Evolutionary conservation across 2,888 invertebrate species (phyloP).

Genomic region (Drosophila meridiana): DNA sequence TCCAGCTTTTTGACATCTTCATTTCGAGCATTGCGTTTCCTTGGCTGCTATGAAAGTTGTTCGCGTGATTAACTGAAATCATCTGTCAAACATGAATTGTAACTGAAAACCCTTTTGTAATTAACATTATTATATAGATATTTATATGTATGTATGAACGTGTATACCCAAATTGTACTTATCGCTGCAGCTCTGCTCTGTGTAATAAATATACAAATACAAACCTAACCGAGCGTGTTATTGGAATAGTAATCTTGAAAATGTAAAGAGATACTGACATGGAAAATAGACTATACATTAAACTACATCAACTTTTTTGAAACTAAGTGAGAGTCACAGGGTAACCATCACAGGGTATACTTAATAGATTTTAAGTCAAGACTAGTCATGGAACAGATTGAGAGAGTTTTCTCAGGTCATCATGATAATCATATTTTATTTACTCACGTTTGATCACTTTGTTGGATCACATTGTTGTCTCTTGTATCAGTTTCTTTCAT

Average conservation of each 20-base stretch:
- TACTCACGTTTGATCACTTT: too few relatives aligned
- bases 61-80: conserved; percentile 73
- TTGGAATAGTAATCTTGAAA: background rate
- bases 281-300: too few relatives aligned
- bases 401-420: too few relatives aligned
- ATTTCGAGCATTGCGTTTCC: conserved; percentile 26
- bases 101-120: conserved; percentile 36
- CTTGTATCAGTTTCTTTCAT: too few relatives aligned
- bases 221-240: conserved; percentile 15
- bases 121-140: conserved; percentile 25
- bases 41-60: conserved; percentile 73
- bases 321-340: too few relatives aligned
- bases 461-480: too few relatives aligned
- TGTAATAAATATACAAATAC: conserved; percentile 51
- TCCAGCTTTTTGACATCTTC: conserved; percentile 34
- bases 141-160: background rate
- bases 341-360: too few relatives aligned
- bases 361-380: too few relatives aligned
- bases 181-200: conserved; percentile 53
- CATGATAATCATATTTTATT: too few relatives aligned
- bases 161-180: conserved; percentile 2
- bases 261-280: too few relatives aligned
- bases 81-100: conserved; percentile 40
- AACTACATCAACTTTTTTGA: too few relatives aligned
- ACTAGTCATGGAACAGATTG: too few relatives aligned